Evolutionary conservation across 2,888 invertebrate species (phyloP), one percentile per base, ranked within the genome.

Genomic region (Drosophila helvetica): DNA sequence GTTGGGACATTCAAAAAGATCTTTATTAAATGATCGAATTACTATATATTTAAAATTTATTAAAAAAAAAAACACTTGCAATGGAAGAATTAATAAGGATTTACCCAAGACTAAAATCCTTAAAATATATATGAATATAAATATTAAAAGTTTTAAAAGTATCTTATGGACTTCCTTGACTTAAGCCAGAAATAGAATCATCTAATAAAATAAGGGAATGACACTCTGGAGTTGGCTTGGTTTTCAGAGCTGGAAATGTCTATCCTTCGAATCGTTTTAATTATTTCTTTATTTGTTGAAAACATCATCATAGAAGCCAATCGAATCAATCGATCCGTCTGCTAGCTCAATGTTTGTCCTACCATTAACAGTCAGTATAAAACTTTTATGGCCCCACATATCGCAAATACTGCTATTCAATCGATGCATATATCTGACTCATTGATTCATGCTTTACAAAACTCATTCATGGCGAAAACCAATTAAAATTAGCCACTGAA

Each of bases 401-500:
- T 15, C n/a, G 0, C 27, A 27, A 0, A 22, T 15, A 6, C 15
- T 38, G 6, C 15, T 15, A 6, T 12, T 58, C 47, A 48, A 58
- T 48, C 48, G 15, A 10, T 12, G 18, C 57, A 12, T 25, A 19
- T 10, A 56, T 17, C 33, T 33, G 61, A 33, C 46, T 19, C 33
- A 51, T 64, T 64, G 63, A 61, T 27, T 61, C 18, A n/a, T 22
- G 50, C 43, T 60, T 30, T 43, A 17, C 38, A 10, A 27, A 42
- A 27, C 27, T 1, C 19, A 17, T 38, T 63, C 53, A 30, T 30
- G 50, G 33, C 65, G 15, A 38, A 38, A 38, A 55, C 64, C 64
- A 66, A 66, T 66, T 66, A 66, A 66, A 66, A 64, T 57, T 38
- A 22, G 33, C 67, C 51, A 51, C 10, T 15, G 38, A 17, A 53